A percentile compares a stretch with the other conserved stretches of the same genome.
Evolutionary conservation across 2,888 invertebrate genomes (phyloP).

Genomic region (Leucozona laternaria): DNA sequence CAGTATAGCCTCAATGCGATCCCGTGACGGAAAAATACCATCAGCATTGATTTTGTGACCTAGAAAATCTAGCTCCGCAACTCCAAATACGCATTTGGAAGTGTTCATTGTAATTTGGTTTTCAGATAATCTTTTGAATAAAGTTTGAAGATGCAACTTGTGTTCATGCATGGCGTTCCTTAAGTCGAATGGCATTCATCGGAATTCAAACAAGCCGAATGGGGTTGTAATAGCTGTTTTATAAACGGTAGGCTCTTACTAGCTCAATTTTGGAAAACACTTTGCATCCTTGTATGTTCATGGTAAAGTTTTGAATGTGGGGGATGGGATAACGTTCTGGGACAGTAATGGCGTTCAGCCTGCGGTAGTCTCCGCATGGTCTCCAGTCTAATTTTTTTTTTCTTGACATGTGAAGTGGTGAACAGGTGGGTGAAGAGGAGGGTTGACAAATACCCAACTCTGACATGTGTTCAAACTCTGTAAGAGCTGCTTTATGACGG

Average conservation of each 20-base stretch:
- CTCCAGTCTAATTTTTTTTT: constrained; percentile 1
- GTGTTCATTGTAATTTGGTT: neutral
- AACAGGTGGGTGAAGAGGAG: neutral
- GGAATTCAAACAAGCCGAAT: neutral
- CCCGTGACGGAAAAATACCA: neutral
- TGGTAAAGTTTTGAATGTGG: constrained; percentile 10
- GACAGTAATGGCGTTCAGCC: neutral
- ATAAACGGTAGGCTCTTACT: too few species aligned
- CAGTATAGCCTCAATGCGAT: neutral
- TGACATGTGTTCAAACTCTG: too few species aligned
- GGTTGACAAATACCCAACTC: neutral
- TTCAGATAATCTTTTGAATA: neutral
- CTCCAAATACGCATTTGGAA: constrained; percentile 11
- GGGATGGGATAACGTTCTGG: neutral
- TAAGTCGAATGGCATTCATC: constrained; percentile 1
- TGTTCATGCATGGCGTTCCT: neutral
- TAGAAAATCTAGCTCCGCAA: neutral
- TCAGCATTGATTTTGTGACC: neutral
- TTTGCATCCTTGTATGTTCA: neutral
- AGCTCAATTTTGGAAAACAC: too few species aligned
- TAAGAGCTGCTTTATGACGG: too few species aligned
- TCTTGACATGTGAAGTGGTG: neutral
- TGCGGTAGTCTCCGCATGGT: constrained; percentile 9
- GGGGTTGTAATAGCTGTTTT: constrained; percentile 8
- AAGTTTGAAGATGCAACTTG: neutral